A percentile compares a stretch with the other conserved stretches of the same genome.
These are phyloP conservation scores for Microtus oregoni DNA, from an alignment of 2,113 vertebrate genomes.

Conservation along the genomic window DNA sequence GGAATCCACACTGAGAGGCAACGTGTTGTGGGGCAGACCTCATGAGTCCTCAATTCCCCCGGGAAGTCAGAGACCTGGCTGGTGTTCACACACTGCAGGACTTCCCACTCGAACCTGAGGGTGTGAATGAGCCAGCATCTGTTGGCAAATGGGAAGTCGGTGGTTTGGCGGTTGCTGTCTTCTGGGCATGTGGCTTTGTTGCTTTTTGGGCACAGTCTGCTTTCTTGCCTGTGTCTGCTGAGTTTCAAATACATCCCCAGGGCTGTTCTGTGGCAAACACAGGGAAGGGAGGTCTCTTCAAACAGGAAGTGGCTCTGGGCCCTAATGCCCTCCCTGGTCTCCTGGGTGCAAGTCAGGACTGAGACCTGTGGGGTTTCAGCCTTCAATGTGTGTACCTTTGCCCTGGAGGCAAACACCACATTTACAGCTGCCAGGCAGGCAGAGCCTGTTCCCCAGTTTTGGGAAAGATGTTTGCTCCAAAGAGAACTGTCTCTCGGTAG, in stretches of 20 bases:
- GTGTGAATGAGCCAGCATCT: not conserved
- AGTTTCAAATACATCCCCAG: not conserved
- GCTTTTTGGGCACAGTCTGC: not conserved
- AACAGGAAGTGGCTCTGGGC: not conserved
- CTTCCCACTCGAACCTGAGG: not conserved
- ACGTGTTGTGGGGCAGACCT: not conserved
- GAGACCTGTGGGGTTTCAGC: slow-evolving; percentile 58
- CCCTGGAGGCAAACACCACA: accelerated
- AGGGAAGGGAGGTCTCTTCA: not conserved
- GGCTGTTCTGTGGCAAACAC: not conserved
- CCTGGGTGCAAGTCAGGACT: not conserved
- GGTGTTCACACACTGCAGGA: not conserved
- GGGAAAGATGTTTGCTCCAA: not conserved
- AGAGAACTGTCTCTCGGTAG: not conserved
- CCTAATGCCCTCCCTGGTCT: not conserved
- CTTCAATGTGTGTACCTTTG: not conserved
- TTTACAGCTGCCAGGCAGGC: not conserved
- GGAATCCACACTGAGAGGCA: not conserved
- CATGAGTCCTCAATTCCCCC: not conserved
- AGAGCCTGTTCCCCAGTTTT: not conserved
- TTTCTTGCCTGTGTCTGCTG: not conserved
- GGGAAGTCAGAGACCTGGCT: not conserved
- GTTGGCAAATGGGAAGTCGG: slow-evolving; percentile 61
- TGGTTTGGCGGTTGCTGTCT: not conserved
- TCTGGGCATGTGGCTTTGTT: not conserved